Conservation (phyloP, 2,888 invertebrate genomes). For the Pandemis corylana region DNA sequence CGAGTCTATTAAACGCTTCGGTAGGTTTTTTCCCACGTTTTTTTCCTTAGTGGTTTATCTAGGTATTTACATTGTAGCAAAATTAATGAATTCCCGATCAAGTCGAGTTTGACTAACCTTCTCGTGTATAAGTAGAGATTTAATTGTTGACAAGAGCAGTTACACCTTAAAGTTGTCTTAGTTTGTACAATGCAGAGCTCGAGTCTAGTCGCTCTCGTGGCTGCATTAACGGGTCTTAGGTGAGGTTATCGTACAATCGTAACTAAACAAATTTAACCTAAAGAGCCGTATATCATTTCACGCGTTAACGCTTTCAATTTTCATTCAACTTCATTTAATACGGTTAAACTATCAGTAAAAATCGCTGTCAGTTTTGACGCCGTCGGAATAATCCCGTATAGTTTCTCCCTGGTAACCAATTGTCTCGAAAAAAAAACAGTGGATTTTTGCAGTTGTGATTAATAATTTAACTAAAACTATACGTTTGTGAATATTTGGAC, state of each 20-base stretch:
- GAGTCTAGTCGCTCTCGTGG: slow-evolving; percentile 73
- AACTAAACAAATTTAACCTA: background rate
- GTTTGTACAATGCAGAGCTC: slow-evolving; percentile 77
- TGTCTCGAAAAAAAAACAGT: background rate
- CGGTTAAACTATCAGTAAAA: too few species aligned
- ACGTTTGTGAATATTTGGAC: background rate
- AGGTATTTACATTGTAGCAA: background rate
- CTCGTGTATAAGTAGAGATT: slow-evolving; percentile 28
- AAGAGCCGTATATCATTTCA: background rate
- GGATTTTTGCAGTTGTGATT: slow-evolving; percentile 8
- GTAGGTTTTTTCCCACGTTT: background rate
- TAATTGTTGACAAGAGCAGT: slow-evolving; percentile 37
- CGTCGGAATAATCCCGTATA: background rate
- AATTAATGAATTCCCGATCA: slow-evolving; percentile 7
- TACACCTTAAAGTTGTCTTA: slow-evolving; percentile 62
- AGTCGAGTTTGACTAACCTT: slow-evolving; percentile 27
- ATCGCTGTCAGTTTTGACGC: background rate
- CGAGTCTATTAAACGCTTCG: background rate
- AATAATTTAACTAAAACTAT: slow-evolving; percentile 24
- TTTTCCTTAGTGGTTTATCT: background rate
- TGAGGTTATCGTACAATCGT: slow-evolving; percentile 51
- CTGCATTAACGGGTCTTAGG: slow-evolving; percentile 71
- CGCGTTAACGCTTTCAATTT: background rate
- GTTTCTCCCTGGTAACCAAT: too few species aligned
- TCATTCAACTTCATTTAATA: background rate